These are phyloP conservation scores for Semnornis frantzii DNA, from an alignment of 2,113 vertebrate species.

Conservation along the genomic window DNA sequence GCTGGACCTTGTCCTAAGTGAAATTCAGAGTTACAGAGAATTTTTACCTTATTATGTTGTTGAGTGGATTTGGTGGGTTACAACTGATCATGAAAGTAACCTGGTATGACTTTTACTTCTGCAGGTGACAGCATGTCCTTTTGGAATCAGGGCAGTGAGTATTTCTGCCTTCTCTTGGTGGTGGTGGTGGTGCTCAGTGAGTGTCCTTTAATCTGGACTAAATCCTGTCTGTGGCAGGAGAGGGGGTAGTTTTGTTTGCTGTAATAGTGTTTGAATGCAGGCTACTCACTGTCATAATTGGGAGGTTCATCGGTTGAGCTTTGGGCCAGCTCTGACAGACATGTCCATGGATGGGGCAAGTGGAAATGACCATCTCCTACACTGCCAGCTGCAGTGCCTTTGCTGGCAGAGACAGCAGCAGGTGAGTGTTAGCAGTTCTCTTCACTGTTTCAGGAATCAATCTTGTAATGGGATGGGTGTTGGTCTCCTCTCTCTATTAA, in stretches of 20 bases:
- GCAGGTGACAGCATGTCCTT: not conserved
- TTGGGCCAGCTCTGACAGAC: not conserved
- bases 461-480: too few species aligned
- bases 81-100: not conserved
- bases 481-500: too few species aligned
- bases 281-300: not conserved
- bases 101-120: not conserved
- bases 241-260: not conserved
- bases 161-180: not conserved
- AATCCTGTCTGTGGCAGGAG: accelerated
- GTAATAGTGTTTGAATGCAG: too few species aligned
- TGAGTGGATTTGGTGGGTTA: not conserved
- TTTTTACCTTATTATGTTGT: not conserved
- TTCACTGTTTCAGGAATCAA: not conserved
- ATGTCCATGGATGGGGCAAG: not conserved
- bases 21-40: not conserved
- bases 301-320: not conserved
- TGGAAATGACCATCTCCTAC: accelerated
- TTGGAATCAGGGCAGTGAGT: accelerated
- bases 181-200: accelerated
- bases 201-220: not conserved
- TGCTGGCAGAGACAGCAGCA: not conserved
- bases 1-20: not conserved
- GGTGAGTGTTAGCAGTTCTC: not conserved
- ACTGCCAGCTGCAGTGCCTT: not conserved